Percentiles rank a stretch among this genome's conserved stretches.
phyloP scores from a whole-genome alignment of 2,797 vertebrate species.

The Danio jaintianensis region DNA sequence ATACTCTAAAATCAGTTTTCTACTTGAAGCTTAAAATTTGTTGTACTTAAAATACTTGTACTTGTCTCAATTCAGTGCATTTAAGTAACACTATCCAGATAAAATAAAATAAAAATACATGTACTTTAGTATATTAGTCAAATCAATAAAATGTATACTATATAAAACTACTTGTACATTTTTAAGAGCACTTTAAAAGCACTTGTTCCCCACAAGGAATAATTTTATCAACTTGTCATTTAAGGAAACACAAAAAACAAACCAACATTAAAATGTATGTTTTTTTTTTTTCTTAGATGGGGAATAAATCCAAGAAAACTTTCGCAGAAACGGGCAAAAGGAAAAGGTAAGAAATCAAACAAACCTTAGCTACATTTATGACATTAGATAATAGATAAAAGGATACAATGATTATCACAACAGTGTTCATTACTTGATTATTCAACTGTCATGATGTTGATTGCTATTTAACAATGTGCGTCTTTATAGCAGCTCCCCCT shows the following conservation, averaged over 20 bases:
- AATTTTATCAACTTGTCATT: background rate
- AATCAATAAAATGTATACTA: background rate
- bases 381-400: background rate
- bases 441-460: background rate
- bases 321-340: slow-evolving; percentile 32
- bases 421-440: background rate
- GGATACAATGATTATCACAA: background rate
- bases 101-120: no score
- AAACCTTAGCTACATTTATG: background rate
- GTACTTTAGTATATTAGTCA: background rate
- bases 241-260: slow-evolving; percentile 6
- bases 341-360: slow-evolving; percentile 53
- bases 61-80: no score
- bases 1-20: no score
- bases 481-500: slow-evolving; percentile 29
- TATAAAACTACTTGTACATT: no score
- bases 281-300: slow-evolving; percentile 53
- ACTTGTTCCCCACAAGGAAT: background rate
- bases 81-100: no score
- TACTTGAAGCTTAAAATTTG: no score
- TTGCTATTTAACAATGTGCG: background rate
- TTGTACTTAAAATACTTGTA: no score
- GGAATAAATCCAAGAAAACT: slow-evolving; percentile 56
- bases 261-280: background rate
- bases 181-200: background rate